These are phyloP conservation scores for Calidris pygmaea DNA, from an alignment of 2,113 vertebrate genomes.

Conservation along the genomic window DNA sequence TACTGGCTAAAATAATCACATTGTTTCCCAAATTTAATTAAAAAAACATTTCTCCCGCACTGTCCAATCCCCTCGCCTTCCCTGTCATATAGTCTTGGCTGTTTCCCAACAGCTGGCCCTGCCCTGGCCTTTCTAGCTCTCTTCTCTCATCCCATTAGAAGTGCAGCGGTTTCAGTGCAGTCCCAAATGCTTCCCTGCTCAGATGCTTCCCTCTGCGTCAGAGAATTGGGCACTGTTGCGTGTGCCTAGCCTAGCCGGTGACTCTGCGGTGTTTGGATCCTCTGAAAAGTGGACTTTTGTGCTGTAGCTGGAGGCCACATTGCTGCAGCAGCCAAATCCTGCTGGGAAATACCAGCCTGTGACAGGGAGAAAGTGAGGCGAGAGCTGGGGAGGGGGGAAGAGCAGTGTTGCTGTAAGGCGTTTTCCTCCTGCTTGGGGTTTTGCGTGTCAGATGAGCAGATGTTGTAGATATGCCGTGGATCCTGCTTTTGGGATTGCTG, in stretches of 20 bases:
- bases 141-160: neutral
- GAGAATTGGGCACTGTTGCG: neutral
- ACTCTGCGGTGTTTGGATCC: neutral
- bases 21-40: neutral
- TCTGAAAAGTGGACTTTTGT: neutral
- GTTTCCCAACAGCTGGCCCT: neutral
- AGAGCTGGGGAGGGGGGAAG: neutral
- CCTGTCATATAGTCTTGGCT: neutral
- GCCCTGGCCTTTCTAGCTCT: neutral
- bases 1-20: neutral
- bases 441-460: neutral
- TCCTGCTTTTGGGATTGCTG: neutral
- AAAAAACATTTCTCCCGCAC: neutral
- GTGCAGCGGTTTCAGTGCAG: neutral
- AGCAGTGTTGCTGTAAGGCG: neutral
- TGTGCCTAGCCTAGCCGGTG: neutral
- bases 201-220: neutral
- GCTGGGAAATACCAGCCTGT: neutral
- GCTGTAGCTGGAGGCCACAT: neutral
- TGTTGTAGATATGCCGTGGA: neutral
- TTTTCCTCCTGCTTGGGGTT: neutral
- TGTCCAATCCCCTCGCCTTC: neutral
- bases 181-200: neutral
- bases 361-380: neutral
- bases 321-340: neutral